Evolutionary conservation across 2,797 vertebrate species (phyloP), one percentile per base, ranked within the genome.

Genomic region (Chrosomus eos): DNA sequence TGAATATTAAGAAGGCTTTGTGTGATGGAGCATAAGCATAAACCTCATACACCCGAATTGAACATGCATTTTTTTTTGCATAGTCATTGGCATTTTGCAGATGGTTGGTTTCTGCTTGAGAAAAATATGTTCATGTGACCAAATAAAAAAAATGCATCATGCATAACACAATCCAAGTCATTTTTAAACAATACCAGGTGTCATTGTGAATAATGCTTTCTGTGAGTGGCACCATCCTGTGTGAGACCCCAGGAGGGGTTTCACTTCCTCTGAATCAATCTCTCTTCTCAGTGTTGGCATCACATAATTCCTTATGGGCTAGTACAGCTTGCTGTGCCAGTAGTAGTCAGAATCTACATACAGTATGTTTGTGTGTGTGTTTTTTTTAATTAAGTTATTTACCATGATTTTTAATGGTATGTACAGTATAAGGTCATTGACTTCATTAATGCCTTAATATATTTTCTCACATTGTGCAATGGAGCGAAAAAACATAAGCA

Each of bases 241-340:
- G 36, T 72, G 68, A 84, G 75, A 82, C 38, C 45, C 31, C 74
- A 80, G 40, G 70, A 79, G 67, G 48, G 55, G 55, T 64, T 62
- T 79, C 78, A 85, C 64, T 88, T 87, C 78, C 76, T 82, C 51
- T 55, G 38, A 75, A 75, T 66, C 3, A n/a, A 55, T 79, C 73
- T 87, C 64, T 80, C 14, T 80, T 77, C n/a, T 55, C 26, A 23
- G 58, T 36, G 73, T 60, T 51, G 66, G 80, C 83, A 75, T 87
- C 78, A 16, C n/a, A 73, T 72, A 81, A 60, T 71, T 64, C 9
- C 53, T 58, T 23, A 58, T 48, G 48, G 58, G 58, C 43, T 64
- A 36, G 21, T 40, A 68, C 26, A 1, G 9, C 71, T 26, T 64
- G 48, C 21, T 26, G 19, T 66, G 5, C 10, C 26, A 64, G 71